These are phyloP conservation scores for Cataglyphis rosenhaueri DNA, from an alignment of 2,888 invertebrate species.

Conservation along the genomic window DNA sequence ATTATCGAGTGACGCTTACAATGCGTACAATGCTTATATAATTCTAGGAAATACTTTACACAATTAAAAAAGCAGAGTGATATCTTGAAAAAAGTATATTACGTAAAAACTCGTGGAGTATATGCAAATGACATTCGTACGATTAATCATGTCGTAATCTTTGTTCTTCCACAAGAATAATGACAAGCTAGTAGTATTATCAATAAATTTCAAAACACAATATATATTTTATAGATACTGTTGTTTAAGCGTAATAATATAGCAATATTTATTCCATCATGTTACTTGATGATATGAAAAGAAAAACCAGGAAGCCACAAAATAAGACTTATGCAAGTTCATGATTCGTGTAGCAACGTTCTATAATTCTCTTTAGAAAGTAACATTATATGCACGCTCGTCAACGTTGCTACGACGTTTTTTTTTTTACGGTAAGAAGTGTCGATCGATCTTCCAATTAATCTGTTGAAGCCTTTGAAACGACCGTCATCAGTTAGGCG, in stretches of 20 bases:
- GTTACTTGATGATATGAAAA: not conserved
- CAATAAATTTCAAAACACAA: not conserved
- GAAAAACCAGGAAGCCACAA: slow-evolving; percentile 9
- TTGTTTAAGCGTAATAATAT: not conserved
- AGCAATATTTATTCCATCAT: not conserved
- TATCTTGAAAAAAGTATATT: not conserved
- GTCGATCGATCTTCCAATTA: slow-evolving; percentile 81
- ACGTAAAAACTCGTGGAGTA: not conserved
- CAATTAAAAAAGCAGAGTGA: not conserved
- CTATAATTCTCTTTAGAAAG: slow-evolving; percentile 11
- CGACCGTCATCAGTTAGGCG: slow-evolving; percentile 82
- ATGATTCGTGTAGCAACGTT: not conserved
- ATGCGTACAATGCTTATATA: slow-evolving; percentile 9
- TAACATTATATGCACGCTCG: slow-evolving; percentile 5
- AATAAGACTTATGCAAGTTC: slow-evolving; percentile 2
- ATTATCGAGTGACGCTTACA: slow-evolving; percentile 24
- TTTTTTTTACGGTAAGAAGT: slow-evolving; percentile 36
- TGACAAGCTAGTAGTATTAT: not conserved
- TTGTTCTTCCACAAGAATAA: not conserved
- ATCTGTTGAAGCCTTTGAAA: slow-evolving; percentile 83
- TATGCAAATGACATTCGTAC: not conserved
- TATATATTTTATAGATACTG: not conserved
- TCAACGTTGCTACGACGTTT: slow-evolving; percentile 28
- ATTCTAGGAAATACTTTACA: not conserved
- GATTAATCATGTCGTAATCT: not conserved